These are phyloP conservation scores for Butastur rufipennis DNA, from an alignment of 2,113 vertebrate species.

Conservation along the genomic window DNA sequence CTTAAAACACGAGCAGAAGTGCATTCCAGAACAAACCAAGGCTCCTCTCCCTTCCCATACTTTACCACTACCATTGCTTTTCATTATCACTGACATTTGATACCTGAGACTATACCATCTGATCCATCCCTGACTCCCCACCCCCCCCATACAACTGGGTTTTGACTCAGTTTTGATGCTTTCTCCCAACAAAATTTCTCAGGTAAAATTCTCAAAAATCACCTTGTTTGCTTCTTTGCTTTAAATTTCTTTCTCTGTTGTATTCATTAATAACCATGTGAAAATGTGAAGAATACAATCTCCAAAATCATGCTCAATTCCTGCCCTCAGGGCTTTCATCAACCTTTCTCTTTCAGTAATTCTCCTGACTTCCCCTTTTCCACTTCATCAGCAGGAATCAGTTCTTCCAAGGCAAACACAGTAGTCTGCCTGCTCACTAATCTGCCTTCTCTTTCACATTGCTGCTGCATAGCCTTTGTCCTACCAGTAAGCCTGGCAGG, in stretches of 20 bases:
- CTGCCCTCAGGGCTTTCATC: neutral
- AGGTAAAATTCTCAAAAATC: neutral
- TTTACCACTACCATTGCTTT: neutral
- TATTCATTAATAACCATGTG: neutral
- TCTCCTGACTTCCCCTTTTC: neutral
- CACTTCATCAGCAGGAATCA: neutral
- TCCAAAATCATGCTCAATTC: rapidly evolving
- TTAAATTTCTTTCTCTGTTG: neutral
- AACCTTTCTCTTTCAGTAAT: neutral
- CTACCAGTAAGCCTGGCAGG: neutral
- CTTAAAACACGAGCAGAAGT: neutral
- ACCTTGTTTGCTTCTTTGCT: neutral
- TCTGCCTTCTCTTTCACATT: neutral
- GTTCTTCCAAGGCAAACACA: neutral
- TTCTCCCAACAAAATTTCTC: neutral
- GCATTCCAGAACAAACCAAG: neutral
- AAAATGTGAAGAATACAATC: neutral
- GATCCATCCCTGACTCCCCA: neutral
- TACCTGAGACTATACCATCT: neutral
- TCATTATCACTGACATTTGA: neutral
- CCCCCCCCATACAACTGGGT: no score
- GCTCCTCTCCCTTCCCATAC: neutral
- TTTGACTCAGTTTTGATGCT: neutral
- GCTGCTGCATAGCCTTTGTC: neutral
- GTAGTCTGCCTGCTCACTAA: neutral